Conservation (phyloP, 1,140 invertebrate species). For the Odontomachus brunneus region DNA sequence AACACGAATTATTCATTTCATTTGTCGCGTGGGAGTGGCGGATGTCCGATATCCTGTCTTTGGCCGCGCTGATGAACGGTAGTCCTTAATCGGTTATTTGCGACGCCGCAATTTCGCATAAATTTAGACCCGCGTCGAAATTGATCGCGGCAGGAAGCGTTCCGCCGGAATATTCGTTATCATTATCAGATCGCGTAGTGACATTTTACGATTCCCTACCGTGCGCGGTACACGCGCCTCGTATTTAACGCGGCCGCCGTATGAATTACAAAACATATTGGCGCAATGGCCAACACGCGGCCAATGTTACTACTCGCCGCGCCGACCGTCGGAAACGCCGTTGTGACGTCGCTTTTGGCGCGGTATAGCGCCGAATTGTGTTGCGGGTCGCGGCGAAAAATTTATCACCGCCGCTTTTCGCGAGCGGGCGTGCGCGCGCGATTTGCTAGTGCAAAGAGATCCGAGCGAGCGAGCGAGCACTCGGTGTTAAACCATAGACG, state of each 20-base stretch:
- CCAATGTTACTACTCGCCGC: neutral
- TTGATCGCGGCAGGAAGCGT: conserved; percentile 20
- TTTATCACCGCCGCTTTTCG: conserved; percentile 38
- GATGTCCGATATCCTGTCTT: conserved; percentile 37
- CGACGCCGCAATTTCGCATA: conserved; percentile 32
- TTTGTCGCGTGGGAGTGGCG: neutral
- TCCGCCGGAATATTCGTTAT: conserved; percentile 46
- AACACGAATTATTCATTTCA: conserved; percentile 35
- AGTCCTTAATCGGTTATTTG: conserved; percentile 49
- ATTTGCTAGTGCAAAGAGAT: conserved; percentile 31
- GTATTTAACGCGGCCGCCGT: conserved; percentile 21
- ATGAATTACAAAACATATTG: conserved; percentile 49
- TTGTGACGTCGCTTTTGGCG: neutral
- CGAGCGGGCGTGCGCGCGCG: too few relatives aligned
- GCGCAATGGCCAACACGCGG: neutral
- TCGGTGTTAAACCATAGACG: conserved; percentile 6
- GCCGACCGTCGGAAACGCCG: neutral
- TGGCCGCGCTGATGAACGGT: conserved; percentile 6
- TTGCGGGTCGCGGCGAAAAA: conserved; percentile 1
- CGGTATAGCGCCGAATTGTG: neutral
- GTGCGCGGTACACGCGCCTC: neutral
- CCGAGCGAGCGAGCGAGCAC: neutral
- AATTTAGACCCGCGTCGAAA: conserved; percentile 4
- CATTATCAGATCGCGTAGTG: conserved; percentile 34
- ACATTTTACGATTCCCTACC: conserved; percentile 38